These are phyloP conservation scores for Halesus radiatus DNA, from an alignment of 1,140 invertebrate genomes.

Conservation along the genomic window DNA sequence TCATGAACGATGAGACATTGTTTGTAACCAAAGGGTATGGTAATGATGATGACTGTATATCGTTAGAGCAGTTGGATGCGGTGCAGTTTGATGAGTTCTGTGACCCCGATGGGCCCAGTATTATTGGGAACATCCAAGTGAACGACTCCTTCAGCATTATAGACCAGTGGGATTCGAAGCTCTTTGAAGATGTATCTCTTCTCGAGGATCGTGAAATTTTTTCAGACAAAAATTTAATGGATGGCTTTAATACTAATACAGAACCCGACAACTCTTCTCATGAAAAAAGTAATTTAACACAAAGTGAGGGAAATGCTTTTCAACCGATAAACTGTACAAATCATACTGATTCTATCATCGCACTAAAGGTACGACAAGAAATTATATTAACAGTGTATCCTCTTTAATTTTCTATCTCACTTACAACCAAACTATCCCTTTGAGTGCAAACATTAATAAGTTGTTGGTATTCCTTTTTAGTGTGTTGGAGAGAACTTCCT, in stretches of 20 bases:
- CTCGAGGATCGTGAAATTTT: constrained; percentile 46
- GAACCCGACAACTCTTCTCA: neutral
- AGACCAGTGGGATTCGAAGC: constrained; percentile 52
- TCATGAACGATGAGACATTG: constrained; percentile 26
- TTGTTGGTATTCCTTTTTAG: constrained; percentile 57
- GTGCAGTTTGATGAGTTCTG: constrained; percentile 47
- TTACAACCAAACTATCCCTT: neutral
- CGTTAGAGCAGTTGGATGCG: constrained; percentile 36
- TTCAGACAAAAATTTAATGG: constrained; percentile 23
- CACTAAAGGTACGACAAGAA: constrained; percentile 46
- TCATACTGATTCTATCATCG: constrained; percentile 51
- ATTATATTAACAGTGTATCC: neutral
- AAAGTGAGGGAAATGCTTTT: neutral
- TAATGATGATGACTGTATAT: constrained; percentile 41
- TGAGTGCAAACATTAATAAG: too few species aligned
- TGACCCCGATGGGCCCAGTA: constrained; percentile 47
- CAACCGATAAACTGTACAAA: constrained; percentile 39
- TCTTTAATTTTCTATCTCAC: neutral
- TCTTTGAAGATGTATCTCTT: constrained; percentile 50
- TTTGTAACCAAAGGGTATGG: constrained; percentile 20
- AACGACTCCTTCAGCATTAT: constrained; percentile 48
- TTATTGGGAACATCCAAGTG: constrained; percentile 48
- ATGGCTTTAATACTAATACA: neutral
- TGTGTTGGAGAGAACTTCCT: constrained; percentile 67
- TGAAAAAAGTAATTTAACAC: constrained; percentile 3